Base-by-base conservation (phyloP, 2,113 vertebrate genomes). In the Prolemur simus region DNA sequence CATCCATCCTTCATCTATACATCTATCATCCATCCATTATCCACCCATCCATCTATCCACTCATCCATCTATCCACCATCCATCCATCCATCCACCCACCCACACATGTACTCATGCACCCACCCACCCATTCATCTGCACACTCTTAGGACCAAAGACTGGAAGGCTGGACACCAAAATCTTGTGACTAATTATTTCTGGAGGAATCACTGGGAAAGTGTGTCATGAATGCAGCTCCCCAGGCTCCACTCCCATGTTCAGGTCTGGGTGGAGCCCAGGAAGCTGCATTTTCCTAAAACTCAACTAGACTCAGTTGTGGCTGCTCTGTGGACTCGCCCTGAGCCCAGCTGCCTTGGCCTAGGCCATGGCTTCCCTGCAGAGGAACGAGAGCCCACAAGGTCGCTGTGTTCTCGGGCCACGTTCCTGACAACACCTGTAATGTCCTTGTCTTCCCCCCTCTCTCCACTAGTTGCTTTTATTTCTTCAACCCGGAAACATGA, bases 401-500 rank as follows among this genome's bases (percentile, higher is more conserved):
- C 11, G 9, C 47, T 8, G 29, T 1, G 80, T 5, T 21, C 71
- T 2, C 0, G 0, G 60, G 23, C 60, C 5, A 0, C 0, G 0
- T 7, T 18, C 47, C 60, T 3, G 32, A 6, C 1, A 0, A 6
- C 3, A 3, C 39, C 37, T 5, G 4, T 27, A 18, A 77, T 5
- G 0, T 0, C 12, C 11, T 11, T 7, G 76, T n/a, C 11, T 83
- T 95, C 68, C 27, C 37, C 8, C 63, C 95, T 96, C 97, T 69
- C 63, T 58, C 68, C 96, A 84, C 3, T 98, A 99, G 99, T 99
- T 97, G 92, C 99, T 56, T 99, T 99, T 96, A 98, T 99, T 97
- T 98, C 99, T 96, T 99, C 99, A 95, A 99, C 98, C 97, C 98
- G 99, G 96, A 99, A 99, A 69, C 99, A 99, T 29, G 99, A 99